Conservation (phyloP, 2,888 invertebrate species). For the Cabera pusaria region DNA sequence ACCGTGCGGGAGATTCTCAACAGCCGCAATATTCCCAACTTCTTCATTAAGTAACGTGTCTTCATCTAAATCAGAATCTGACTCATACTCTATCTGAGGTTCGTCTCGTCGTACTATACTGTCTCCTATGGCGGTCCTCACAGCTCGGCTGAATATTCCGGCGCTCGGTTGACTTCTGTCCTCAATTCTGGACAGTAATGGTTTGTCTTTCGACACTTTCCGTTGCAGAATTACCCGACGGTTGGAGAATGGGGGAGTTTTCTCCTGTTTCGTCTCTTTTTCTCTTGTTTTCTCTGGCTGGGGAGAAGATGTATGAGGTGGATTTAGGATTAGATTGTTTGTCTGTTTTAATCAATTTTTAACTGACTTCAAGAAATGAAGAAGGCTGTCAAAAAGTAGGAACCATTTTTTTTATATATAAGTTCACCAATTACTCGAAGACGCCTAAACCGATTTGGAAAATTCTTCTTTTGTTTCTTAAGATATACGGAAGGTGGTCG, state of each 20-base stretch:
- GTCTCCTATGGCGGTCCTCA: conserved; percentile 54
- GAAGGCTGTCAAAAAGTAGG: no score
- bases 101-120: conserved; percentile 31
- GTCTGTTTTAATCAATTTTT: no score
- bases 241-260: conserved; percentile 44
- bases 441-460: no score
- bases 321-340: no score
- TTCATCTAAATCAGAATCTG: conserved; percentile 50
- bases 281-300: conserved; percentile 25
- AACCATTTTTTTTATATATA: no score
- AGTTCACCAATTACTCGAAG: no score
- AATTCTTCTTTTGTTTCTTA: no score
- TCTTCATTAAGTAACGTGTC: conserved; percentile 38
- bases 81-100: conserved; percentile 54
- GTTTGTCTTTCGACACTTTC: conserved; percentile 51
- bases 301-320: no score
- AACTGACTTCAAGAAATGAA: no score
- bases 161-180: conserved; percentile 58
- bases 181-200: conserved; percentile 11
- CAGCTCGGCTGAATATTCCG: conserved; percentile 69
- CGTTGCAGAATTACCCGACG: conserved; percentile 68
- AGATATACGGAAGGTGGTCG: no score
- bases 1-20: conserved; percentile 67
- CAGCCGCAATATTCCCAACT: conserved; percentile 44
- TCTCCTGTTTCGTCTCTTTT: conserved; percentile 32